Conservation (phyloP, 2,888 invertebrate species). For the Ceriagrion tenellum region DNA sequence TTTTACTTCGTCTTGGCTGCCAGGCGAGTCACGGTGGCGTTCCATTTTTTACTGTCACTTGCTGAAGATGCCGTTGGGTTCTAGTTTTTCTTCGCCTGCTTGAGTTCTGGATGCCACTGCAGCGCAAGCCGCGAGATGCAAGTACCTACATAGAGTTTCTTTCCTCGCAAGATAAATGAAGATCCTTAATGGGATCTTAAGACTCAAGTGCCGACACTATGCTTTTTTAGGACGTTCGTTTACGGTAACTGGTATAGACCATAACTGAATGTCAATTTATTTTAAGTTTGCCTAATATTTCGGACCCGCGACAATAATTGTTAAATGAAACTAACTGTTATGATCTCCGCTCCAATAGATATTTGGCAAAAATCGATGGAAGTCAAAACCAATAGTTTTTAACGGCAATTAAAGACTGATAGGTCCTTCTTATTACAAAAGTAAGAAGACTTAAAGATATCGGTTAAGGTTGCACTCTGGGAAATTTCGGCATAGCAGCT, state of each 20-base stretch:
- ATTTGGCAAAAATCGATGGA: no score
- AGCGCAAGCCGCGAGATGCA: no score
- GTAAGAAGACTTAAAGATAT: no score
- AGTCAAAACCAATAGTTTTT: no score
- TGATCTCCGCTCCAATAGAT: no score
- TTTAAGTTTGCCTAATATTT: no score
- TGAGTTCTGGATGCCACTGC: constrained; percentile 1
- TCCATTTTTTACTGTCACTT: not conserved
- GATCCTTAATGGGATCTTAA: not conserved
- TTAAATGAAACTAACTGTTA: no score
- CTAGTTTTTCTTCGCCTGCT: not conserved
- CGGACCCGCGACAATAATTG: no score
- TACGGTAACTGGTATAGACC: not conserved
- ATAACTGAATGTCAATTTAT: not conserved
- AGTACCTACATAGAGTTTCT: not conserved
- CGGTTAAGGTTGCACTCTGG: no score
- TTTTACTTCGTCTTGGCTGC: not conserved
- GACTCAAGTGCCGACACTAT: not conserved
- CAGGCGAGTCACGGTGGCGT: not conserved
- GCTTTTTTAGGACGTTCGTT: not conserved
- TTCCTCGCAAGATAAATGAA: constrained; percentile 7
- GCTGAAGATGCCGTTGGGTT: not conserved
- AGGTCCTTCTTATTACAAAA: no score
- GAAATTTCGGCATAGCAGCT: no score
- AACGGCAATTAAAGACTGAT: no score